Evolutionary conservation across 2,113 vertebrate genomes (phyloP), one percentile per base, ranked within the genome.

Genomic region (Percina caprodes): DNA sequence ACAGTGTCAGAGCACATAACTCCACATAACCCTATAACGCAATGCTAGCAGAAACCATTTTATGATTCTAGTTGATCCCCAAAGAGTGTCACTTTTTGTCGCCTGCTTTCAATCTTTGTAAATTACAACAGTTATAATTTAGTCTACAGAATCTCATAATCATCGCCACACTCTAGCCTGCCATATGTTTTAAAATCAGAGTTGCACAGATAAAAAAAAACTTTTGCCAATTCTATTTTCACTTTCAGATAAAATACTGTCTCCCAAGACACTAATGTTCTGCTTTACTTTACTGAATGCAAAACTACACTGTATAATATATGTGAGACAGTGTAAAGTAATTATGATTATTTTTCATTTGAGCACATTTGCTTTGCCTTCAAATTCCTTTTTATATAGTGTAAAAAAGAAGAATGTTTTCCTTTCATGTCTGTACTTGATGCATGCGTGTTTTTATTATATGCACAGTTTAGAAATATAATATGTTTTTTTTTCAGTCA

Each of bases 401-500:
- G 19, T 65, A 54, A 58, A 83, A 72, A 4, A 15, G 19, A 70
- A 8, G 14, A 79, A 61, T 19, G 10, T 13, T 69, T 46, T 58
- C 10, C 26, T 71, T 72, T 66, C 5, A 7, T 70, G 33, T 55
- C 24, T 67, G 13, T 13, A n/a, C 46, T 59, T 35, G 19, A 60
- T 65, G 2, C 6, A 12, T 55, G 49, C 15, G 6, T 42, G 33
- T 59, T 59, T 69, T 46, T 76, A 46, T 89, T 46, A 49, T 68
- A 79, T 86, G 70, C 78, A 70, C 23, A 48, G 65, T 82, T 92
- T 86, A 54, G 84, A 88, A 84, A 88, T 55, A 11, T 55, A 79
- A 90, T 80, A 58, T 51, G 77, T 82, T n/a, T 78, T 26, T 82
- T n/a, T 78, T 26, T 76, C 59, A 49, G 79, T 59, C 78, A 21